Evolutionary conservation across 2,797 vertebrate genomes (phyloP), one percentile per base, ranked within the genome.

Genomic region (Centropyge bicolor): DNA sequence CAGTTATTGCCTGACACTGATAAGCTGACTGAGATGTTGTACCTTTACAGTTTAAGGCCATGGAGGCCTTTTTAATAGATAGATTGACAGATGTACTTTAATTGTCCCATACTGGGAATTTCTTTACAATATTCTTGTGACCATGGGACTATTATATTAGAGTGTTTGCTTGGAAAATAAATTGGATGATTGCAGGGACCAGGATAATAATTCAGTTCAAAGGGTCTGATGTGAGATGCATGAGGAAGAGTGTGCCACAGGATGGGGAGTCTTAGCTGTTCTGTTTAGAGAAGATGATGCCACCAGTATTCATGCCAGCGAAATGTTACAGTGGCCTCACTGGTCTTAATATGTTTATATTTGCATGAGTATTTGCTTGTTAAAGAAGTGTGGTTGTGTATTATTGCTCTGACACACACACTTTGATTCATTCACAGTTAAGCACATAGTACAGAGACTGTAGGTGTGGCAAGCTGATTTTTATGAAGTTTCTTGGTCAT

Each of bases 321-420:
- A 61, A 61, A 19, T 31, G 3, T n/a, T 45, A 31, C 11, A 4
- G n/a, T 51, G 24, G 38, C 2, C 9, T 7, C 35, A 14, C 0
- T 41, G 22, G 6, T 10, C 14, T 54, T 38, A 12, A 9, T 59
- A 24, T 22, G 14, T 22, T 48, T 31, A 6, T 40, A 14, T 46
- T 60, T 76, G 13, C 14, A 11, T 16, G 16, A 27, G 8, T 10
- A 2, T 40, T 20, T 1, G 0, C 48, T 5, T 69, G 20, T 49
- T 56, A 55, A 56, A 41, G 10, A 31, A 13, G 3, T 27, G 20
- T 43, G 38, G 20, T 45, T 72, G 59, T 72, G 54, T 35, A 22
- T 54, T 5, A 45, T 52, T 36, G 46, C 31, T 52, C 41, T 40
- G 16, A 46, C 27, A 24, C 67, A 70, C 41, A 24, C 67, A 70